Conservation (phyloP, 2,888 invertebrate species). For the Tromatobia lineatoria region DNA sequence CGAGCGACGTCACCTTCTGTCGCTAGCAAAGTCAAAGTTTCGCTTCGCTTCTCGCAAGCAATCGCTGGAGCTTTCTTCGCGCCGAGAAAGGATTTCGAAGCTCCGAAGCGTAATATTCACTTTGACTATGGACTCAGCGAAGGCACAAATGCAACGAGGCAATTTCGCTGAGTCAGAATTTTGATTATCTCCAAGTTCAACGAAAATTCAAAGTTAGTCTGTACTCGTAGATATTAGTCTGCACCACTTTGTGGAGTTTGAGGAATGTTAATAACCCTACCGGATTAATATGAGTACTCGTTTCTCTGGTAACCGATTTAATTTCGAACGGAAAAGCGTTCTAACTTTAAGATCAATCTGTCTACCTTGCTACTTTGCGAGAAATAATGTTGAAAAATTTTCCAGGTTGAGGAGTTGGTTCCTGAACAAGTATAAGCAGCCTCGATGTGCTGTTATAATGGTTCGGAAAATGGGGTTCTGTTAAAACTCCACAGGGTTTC, state of each 20-base stretch:
- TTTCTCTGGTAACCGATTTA: constrained; percentile 2
- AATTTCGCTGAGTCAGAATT: constrained; percentile 39
- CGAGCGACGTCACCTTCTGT: not conserved
- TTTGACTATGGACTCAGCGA: not conserved
- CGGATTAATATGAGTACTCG: not conserved
- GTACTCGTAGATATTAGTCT: not conserved
- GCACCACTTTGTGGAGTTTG: not conserved
- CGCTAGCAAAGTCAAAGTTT: constrained; percentile 10
- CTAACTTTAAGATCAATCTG: not conserved
- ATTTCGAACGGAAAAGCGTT: not conserved
- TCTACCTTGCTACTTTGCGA: not conserved
- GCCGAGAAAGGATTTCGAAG: not conserved
- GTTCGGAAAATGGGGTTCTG: constrained; percentile 1
- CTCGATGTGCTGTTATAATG: not conserved
- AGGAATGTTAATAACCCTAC: constrained; percentile 16
- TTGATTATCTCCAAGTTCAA: constrained; percentile 23
- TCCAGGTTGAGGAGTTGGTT: not conserved
- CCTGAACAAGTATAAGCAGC: not conserved
- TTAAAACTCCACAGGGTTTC: constrained; percentile 20
- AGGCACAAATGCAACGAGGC: constrained; percentile 23
- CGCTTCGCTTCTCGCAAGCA: constrained; percentile 4
- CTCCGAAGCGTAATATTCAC: constrained; percentile 10
- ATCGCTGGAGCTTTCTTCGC: not conserved
- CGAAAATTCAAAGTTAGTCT: not conserved
- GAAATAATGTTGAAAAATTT: constrained; percentile 49